Evolutionary conservation across 2,113 vertebrate genomes (phyloP), one percentile per base, ranked within the genome.

Genomic region (Poicephalus gulielmi): DNA sequence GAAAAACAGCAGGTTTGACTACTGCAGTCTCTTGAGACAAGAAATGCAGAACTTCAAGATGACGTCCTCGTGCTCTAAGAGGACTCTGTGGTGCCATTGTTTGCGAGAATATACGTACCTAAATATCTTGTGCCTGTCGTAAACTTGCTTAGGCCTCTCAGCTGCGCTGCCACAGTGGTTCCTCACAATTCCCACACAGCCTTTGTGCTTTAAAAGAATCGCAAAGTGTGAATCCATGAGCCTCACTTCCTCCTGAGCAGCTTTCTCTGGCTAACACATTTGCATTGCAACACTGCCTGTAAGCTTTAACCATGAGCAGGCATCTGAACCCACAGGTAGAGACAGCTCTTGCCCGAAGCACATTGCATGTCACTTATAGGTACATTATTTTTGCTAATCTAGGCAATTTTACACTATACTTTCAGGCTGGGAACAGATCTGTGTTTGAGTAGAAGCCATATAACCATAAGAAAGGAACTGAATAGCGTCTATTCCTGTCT

Each of bases 41-140:
- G 39, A 78, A 41, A 71, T 9, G 20, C 31, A 63, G 17, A 39
- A 2, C 22, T 20, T 52, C 53, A 37, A n/a, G 43, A 10, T 6
- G 27, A 76, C 6, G 6, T 17, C 7, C 23, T 59, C 22, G 1
- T 11, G 25, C 63, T 83, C 15, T 19, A 18, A 53, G 47, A 74
- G 9, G 23, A 43, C 44, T 35, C 28, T 9, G 7, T 1, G 16
- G 13, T 35, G 15, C 14, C 16, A 19, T 31, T 11, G 17, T 31
- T 88, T 57, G 25, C 46, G 39, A 88, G 47, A 33, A 41, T 9
- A 18, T 1, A 5, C 0, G 0, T 4, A n/a, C 22, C 31, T 50
- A 64, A 76, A 31, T 6, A 44, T 1, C 23, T 44, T 8, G 7
- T 35, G 27, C 17, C 20, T 44, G 13, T 6, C 76, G 14, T 24